Conservation (phyloP, 2,113 vertebrate genomes). For the Donacobius atricapilla region DNA sequence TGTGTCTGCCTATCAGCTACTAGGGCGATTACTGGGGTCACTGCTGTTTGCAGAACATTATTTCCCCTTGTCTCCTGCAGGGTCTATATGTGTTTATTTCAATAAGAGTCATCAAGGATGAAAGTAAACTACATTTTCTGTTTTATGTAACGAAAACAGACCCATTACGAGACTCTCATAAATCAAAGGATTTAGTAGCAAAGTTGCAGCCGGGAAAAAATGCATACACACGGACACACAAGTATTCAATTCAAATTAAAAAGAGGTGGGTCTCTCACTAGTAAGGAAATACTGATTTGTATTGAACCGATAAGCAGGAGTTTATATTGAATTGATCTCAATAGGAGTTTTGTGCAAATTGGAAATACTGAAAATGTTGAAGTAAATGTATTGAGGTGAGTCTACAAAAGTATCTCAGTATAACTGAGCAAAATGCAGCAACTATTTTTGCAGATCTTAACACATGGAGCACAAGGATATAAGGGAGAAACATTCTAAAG, state of each 20-base stretch:
- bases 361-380: background rate
- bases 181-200: background rate
- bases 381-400: background rate
- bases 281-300: background rate
- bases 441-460: background rate
- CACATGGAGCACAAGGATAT: fast-evolving
- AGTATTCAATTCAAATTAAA: background rate
- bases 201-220: background rate
- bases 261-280: fast-evolving
- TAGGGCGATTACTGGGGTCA: background rate
- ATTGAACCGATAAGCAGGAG: background rate
- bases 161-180: background rate
- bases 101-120: background rate
- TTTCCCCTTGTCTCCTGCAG: background rate
- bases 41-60: background rate
- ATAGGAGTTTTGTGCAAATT: background rate
- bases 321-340: background rate
- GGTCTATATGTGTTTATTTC: background rate
- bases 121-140: background rate
- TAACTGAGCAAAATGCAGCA: background rate
- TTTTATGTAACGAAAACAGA: background rate
- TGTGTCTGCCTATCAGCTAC: background rate
- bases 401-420: background rate
- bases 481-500: background rate
- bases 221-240: background rate